A percentile compares a stretch with the other conserved stretches of the same genome.
phyloP scores from a whole-genome alignment of 2,797 vertebrate genomes.

The Urocyon cinereoargenteus region DNA sequence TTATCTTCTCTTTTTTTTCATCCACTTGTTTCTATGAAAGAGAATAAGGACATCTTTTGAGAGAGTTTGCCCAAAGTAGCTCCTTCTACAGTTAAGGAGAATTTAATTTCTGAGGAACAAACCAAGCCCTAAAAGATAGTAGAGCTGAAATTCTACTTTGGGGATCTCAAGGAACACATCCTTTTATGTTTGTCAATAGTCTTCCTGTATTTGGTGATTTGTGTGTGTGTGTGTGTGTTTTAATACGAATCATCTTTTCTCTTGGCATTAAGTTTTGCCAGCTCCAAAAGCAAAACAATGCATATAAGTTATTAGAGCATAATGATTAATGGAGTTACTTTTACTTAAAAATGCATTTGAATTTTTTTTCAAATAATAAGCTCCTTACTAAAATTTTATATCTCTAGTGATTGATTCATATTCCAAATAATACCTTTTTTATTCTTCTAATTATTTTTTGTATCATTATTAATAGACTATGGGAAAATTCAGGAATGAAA shows the following conservation, averaged over 20 bases:
- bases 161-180: no score
- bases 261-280: not conserved
- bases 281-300: not conserved
- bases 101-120: not conserved
- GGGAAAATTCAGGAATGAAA: conserved; percentile 18
- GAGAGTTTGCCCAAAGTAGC: not conserved
- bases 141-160: not conserved
- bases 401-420: not conserved
- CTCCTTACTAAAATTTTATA: not conserved
- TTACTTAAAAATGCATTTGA: not conserved
- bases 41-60: not conserved
- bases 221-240: no score
- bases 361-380: not conserved
- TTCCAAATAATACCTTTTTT: conserved; percentile 47
- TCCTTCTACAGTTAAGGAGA: not conserved
- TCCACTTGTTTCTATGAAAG: not conserved
- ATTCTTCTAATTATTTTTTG: conserved; percentile 23
- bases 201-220: not conserved
- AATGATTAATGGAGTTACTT: not conserved
- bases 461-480: not conserved
- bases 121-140: not conserved
- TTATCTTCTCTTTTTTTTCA: conserved; percentile 54
- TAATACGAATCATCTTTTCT: not conserved
- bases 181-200: not conserved
- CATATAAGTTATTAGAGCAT: not conserved